These are phyloP conservation scores for Idaea dimidiata DNA, from an alignment of 2,888 invertebrate species.

Conservation along the genomic window DNA sequence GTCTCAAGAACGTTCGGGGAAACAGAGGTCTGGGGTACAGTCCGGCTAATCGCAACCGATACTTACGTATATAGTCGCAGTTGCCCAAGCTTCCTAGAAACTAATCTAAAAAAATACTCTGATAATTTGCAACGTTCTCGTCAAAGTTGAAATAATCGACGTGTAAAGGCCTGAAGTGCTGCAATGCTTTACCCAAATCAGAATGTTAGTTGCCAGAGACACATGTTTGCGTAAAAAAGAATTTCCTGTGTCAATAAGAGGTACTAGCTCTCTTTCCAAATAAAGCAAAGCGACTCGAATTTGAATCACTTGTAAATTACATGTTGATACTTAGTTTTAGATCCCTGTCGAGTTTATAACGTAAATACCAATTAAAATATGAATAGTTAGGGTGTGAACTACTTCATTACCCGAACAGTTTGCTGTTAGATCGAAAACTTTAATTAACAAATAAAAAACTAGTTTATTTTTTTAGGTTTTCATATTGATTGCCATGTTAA, in stretches of 20 bases:
- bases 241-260: constrained; percentile 24
- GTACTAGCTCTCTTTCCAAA: constrained; percentile 21
- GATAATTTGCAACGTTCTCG: constrained; percentile 14
- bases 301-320: constrained; percentile 14
- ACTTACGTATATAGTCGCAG: constrained; percentile 34
- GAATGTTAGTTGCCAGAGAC: constrained; percentile 11
- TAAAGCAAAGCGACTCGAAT: constrained; percentile 22
- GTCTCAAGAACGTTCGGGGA: constrained; percentile 60
- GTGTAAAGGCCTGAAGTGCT: constrained; percentile 19
- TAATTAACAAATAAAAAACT: constrained; percentile 20
- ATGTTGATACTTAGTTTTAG: constrained; percentile 6
- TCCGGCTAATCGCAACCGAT: constrained; percentile 65
- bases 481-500: constrained; percentile 17
- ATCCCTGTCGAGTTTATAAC: constrained; percentile 4
- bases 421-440: constrained; percentile 22
- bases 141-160: constrained; percentile 8
- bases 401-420: constrained; percentile 20
- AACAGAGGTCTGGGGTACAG: constrained; percentile 63
- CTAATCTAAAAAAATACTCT: constrained; percentile 23
- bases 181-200: constrained; percentile 23
- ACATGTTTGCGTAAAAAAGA: constrained; percentile 23
- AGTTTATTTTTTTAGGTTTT: constrained; percentile 20
- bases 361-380: constrained; percentile 25
- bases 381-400: constrained; percentile 26
- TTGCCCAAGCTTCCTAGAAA: constrained; percentile 51